Evolutionary conservation across 2,113 vertebrate genomes (phyloP), one percentile per base, ranked within the genome.

Genomic region (Pedetes capensis): DNA sequence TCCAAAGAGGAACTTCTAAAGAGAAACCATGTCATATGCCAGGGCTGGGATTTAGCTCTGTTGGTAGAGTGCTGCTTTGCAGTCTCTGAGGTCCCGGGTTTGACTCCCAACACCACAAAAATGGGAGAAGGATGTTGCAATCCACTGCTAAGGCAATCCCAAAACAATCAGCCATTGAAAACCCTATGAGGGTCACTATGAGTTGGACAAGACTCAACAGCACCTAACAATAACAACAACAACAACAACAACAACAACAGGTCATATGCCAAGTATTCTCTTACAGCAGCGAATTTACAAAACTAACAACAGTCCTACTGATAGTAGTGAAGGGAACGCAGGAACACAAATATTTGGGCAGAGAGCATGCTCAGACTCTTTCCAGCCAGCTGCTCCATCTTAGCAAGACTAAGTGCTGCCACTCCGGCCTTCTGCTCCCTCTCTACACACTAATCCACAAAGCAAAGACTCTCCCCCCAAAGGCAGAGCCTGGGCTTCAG

Each of bases 401-500:
- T 32, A 64, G 23, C 44, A 53, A 93, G 83, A 34, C 32, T 49
- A 27, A n/a, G 34, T 1, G 18, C 72, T 34, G 22, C 34, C 3
- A 18, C 5, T 37, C 61, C 74, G 34, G 20, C 34, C 55, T 23
- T 22, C 59, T 8, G 25, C 0, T 29, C 44, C 22, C 53, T 78
- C 66, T 13, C 3, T 23, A 32, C 29, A 5, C 17, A 10, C 7
- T 27, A 42, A 85, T 80, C 42, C n/a, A 39, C 72, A 68, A 72
- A 51, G 51, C 69, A 79, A 87, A 94, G 59, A 66, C 57, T 57
- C n/a, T n/a, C 66, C 42, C 90, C 89, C 79, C 25, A 49, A 94
- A 90, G 10, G 2, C 17, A 23, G 27, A 89, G 37, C 6, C 66
- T 74, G 34, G 37, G 18, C 66, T 71, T 96, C 90, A 78, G 75